Evolutionary conservation across 2,888 invertebrate species (phyloP).

Genomic region (Sicus ferrugineus): DNA sequence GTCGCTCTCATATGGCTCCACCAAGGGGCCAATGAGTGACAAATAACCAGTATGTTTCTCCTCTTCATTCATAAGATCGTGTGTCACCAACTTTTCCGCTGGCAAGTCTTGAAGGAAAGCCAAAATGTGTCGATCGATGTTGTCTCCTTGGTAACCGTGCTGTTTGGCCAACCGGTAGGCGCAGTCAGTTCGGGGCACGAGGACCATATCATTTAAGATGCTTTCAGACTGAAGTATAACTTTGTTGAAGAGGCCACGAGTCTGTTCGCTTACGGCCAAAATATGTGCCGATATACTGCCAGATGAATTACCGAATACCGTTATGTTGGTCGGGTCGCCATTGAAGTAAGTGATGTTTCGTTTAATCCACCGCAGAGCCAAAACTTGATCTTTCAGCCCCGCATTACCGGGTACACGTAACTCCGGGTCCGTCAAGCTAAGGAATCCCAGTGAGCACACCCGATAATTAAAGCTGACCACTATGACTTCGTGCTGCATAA

Average conservation of each 20-base stretch:
- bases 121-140: constrained; percentile 47
- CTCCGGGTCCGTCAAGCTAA: constrained; percentile 64
- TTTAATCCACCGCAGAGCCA: constrained; percentile 66
- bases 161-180: constrained; percentile 52
- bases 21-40: background rate
- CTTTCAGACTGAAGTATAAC: constrained; percentile 55
- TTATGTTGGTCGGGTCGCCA: constrained; percentile 66
- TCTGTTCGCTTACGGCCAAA: constrained; percentile 62
- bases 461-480: constrained; percentile 64
- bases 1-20: constrained; percentile 50
- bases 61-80: constrained; percentile 41
- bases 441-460: constrained; percentile 65
- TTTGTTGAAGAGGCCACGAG: constrained; percentile 60
- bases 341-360: constrained; percentile 64
- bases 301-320: constrained; percentile 66
- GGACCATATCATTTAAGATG: constrained; percentile 23
- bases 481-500: constrained; percentile 62
- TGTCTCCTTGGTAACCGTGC: constrained; percentile 55
- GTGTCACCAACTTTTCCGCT: constrained; percentile 41
- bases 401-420: constrained; percentile 67
- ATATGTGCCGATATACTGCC: constrained; percentile 62
- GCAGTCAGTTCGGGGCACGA: constrained; percentile 33
- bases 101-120: constrained; percentile 45
- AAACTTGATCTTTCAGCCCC: constrained; percentile 66
- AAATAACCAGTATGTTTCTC: constrained; percentile 37